phyloP scores from a whole-genome alignment of 1,140 invertebrate species.

The Stratiolaelaps scimitus region DNA sequence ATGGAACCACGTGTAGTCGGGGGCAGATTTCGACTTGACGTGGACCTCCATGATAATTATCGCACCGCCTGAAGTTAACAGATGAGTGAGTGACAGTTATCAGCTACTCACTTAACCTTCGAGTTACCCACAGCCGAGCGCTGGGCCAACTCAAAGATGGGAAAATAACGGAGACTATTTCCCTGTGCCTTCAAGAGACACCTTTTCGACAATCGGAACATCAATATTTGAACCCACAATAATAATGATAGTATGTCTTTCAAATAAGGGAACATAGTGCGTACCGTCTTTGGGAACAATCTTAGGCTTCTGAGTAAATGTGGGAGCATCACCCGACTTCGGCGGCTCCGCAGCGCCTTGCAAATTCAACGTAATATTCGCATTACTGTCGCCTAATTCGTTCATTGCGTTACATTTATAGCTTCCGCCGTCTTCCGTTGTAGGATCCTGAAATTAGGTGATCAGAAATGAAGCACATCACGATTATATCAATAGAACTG shows the following conservation, averaged over 20 bases:
- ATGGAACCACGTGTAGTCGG: slow-evolving; percentile 76
- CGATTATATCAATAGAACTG: slow-evolving; percentile 1
- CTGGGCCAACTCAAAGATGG: no score
- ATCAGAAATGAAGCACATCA: slow-evolving; percentile 29
- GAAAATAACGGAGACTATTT: no score
- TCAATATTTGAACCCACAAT: slow-evolving; percentile 30
- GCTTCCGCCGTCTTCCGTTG: slow-evolving; percentile 85
- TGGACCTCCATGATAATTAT: slow-evolving; percentile 90
- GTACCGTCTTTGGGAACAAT: slow-evolving; percentile 88
- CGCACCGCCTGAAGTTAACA: slow-evolving; percentile 49
- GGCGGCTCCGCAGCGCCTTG: slow-evolving; percentile 54
- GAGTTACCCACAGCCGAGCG: no score
- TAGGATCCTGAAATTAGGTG: slow-evolving; percentile 68
- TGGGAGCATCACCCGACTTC: slow-evolving; percentile 55
- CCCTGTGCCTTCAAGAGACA: no score
- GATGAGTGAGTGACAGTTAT: neutral
- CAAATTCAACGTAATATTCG: slow-evolving; percentile 98
- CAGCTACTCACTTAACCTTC: no score
- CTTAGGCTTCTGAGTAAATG: slow-evolving; percentile 87
- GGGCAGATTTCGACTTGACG: slow-evolving; percentile 80
- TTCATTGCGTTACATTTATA: slow-evolving; percentile 98
- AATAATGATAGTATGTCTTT: slow-evolving; percentile 30
- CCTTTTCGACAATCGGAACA: slow-evolving; percentile 7
- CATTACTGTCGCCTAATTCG: slow-evolving; percentile 94
- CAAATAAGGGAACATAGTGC: neutral